Percentiles rank a stretch among this genome's conserved stretches.
Conservation (phyloP, 2,797 vertebrate genomes). For the Lerista edwardsae region DNA sequence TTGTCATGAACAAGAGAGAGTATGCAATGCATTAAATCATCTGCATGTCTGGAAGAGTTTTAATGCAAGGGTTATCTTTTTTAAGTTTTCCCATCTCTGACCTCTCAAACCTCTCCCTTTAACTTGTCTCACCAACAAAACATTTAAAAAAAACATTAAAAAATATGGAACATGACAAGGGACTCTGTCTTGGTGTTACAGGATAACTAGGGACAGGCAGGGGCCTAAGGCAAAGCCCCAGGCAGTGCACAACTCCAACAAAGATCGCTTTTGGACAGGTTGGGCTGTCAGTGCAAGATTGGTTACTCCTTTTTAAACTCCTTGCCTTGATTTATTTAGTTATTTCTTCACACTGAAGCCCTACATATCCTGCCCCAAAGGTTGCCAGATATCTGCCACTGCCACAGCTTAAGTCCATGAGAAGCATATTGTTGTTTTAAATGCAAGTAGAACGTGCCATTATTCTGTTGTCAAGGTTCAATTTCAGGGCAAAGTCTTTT, state of each 20-base stretch:
- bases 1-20: conserved; percentile 40
- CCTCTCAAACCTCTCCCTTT: conserved; percentile 17
- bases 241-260: conserved; percentile 42
- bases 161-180: conserved; percentile 59
- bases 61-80: conserved; percentile 41
- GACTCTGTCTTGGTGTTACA: conserved; percentile 37
- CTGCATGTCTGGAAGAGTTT: conserved; percentile 31
- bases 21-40: conserved; percentile 38
- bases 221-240: conserved; percentile 58
- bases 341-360: conserved; percentile 11
- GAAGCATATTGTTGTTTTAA: neutral
- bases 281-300: conserved; percentile 26
- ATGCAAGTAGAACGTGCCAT: neutral
- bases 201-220: conserved; percentile 44
- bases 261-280: conserved; percentile 48
- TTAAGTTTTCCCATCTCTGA: conserved; percentile 47
- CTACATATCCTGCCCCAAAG: conserved; percentile 16
- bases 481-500: neutral
- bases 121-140: conserved; percentile 45
- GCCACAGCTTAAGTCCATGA: neutral
- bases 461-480: neutral
- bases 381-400: neutral
- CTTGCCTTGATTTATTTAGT: neutral
- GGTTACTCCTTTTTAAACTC: conserved; percentile 23
- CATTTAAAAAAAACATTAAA: conserved; percentile 46